Evolutionary conservation across 1,140 invertebrate genomes (phyloP), one percentile per base, ranked within the genome.

Genomic region (Neuroterus valhalla): DNA sequence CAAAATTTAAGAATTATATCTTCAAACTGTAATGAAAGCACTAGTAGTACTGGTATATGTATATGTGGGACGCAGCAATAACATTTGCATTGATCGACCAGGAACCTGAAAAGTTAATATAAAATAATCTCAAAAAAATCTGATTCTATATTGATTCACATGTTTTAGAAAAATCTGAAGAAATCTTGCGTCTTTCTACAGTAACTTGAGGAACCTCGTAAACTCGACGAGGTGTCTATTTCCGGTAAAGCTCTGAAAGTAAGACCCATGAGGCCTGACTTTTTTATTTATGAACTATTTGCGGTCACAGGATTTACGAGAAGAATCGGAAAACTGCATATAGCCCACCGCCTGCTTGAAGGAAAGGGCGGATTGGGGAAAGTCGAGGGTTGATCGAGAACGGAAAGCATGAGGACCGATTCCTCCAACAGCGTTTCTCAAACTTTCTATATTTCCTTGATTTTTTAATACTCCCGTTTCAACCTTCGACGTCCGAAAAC

Each of bases 251-350:
- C 68, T 69, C 69, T 48, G 66, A 44, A 66, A 74, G 72, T 31
- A 68, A 72, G 73, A 75, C 46, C 42, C 52, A 43, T 26, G 48
- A 76, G 68, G 66, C 66, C 44, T 44, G 72, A 67, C 68, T 75
- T 79, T 75, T 79, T 82, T 79, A 82, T 84, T 84, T 82, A 84
- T 83, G 62, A 85, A 87, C 80, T 84, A 84, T 84, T 83, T 81
- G 78, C 66, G 78, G 79, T 78, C 19, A 74, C 44, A 55, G 72
- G 79, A 88, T 85, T 86, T 86, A 84, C 71, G 82, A 80, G 71
- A 72, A 73, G 71, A 86, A 85, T 85, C 77, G 70, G 76, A 82
- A 81, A 84, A 81, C 79, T 78, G 77, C 77, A 78, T 77, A 71
- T 68, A 76, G 71, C 74, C 66, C 68, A 71, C 38, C 42, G 42